These are phyloP conservation scores for Nomada lathburiana DNA, from an alignment of 2,888 invertebrate genomes.

Conservation along the genomic window DNA sequence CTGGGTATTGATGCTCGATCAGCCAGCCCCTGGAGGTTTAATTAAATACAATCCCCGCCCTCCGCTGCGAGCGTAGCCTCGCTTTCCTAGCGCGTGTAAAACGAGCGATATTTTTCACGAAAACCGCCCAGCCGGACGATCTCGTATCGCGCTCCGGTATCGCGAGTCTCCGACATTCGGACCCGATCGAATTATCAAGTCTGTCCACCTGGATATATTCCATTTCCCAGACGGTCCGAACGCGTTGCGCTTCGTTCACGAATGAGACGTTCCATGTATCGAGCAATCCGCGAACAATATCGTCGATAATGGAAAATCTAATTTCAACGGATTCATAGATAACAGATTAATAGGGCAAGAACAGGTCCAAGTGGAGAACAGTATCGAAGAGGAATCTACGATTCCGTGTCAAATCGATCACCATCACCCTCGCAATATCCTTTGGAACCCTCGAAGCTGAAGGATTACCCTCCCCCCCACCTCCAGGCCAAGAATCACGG, in stretches of 20 bases:
- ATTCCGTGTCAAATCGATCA: too few relatives aligned
- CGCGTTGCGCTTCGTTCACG: too few relatives aligned
- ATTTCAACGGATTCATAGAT: too few relatives aligned
- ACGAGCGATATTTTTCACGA: slow-evolving; percentile 80
- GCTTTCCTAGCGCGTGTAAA: slow-evolving; percentile 68
- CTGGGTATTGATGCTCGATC: slow-evolving; percentile 83
- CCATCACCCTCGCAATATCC: too few relatives aligned
- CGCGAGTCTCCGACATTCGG: slow-evolving; percentile 47
- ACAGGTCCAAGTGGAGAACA: too few relatives aligned
- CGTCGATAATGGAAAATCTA: too few relatives aligned
- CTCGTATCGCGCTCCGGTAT: slow-evolving; percentile 63
- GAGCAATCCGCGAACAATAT: too few relatives aligned
- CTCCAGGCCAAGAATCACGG: background rate
- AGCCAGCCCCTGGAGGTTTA: slow-evolving; percentile 82
- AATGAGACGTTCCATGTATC: too few relatives aligned
- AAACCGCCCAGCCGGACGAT: slow-evolving; percentile 72
- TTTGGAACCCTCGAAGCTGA: too few relatives aligned
- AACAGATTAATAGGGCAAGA: too few relatives aligned
- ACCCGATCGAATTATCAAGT: slow-evolving; percentile 55
- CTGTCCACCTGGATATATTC: background rate
- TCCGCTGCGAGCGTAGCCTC: slow-evolving; percentile 58
- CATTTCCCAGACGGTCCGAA: background rate
- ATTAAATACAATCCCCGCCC: slow-evolving; percentile 82
- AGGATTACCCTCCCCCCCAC: too few relatives aligned
- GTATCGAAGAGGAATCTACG: too few relatives aligned